A percentile compares a stretch with the other conserved stretches of the same genome.
Conservation (phyloP, 30 jellyfish, hydroid and myxozoan species). For the Turritopsis dohrnii region DNA sequence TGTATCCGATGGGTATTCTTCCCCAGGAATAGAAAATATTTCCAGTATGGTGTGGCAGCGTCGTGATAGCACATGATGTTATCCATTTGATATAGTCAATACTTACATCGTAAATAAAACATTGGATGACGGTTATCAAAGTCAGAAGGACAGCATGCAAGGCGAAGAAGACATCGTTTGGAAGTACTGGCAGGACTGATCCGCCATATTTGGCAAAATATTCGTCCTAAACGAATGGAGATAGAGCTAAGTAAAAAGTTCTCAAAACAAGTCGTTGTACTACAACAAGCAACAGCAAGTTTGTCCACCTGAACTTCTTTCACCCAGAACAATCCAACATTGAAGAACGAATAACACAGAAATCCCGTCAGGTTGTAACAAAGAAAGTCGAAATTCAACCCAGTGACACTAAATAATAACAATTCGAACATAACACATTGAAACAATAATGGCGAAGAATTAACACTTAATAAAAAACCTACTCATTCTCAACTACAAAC, state of each 20-base stretch:
- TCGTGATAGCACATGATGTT: too few relatives aligned
- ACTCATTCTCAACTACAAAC: too few relatives aligned
- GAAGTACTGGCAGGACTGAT: conserved; percentile 76
- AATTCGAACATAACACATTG: too few relatives aligned
- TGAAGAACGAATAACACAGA: conserved; percentile 63
- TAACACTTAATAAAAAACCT: too few relatives aligned
- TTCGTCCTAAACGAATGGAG: conserved; percentile 33
- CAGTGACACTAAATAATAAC: conserved; percentile 76
- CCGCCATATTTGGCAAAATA: conserved; percentile 81
- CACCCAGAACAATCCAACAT: conserved; percentile 70
- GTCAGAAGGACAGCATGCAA: conserved; percentile 78
- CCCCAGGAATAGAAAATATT: too few relatives aligned
- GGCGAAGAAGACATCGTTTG: conserved; percentile 86
- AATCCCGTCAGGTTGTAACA: conserved; percentile 89
- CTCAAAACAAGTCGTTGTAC: too few relatives aligned
- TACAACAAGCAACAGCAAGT: too few relatives aligned
- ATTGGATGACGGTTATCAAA: conserved; percentile 61
- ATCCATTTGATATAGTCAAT: too few relatives aligned
- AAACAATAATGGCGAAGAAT: too few relatives aligned
- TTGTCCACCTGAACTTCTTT: conserved; percentile 54
- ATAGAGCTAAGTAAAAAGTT: background rate
- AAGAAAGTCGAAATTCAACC: conserved; percentile 84
- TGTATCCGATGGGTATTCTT: too few relatives aligned
- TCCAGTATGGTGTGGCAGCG: too few relatives aligned
- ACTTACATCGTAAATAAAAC: conserved; percentile 74